A percentile compares a stretch with the other conserved stretches of the same genome.
Evolutionary conservation across 2,797 vertebrate genomes (phyloP).

Genomic region (Scolopax rusticola): DNA sequence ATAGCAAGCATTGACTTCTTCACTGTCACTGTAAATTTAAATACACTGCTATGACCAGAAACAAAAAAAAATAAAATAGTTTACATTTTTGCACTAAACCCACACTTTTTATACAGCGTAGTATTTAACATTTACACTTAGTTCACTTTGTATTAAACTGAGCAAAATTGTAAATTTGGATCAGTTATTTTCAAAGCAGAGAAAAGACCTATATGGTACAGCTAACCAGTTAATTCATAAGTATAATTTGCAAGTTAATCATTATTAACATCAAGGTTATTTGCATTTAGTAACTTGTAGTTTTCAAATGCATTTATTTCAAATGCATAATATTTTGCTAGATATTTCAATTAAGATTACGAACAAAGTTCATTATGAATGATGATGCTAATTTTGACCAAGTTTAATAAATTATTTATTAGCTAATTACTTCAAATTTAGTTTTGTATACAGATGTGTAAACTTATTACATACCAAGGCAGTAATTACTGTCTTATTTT

Average conservation of each 20-base stretch:
- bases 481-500: constrained; percentile 6
- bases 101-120: accelerated
- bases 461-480: not conserved
- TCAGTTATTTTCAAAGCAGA: not conserved
- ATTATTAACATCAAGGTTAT: not conserved
- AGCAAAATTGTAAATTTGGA: not conserved
- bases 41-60: not conserved
- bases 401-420: constrained; percentile 25
- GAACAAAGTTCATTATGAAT: not conserved
- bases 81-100: not conserved
- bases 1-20: not conserved
- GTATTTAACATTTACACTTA: not conserved
- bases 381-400: not conserved
- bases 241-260: not conserved
- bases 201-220: not conserved
- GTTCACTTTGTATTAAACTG: not conserved
- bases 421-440: constrained; percentile 12
- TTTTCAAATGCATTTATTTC: not conserved
- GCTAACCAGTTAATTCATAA: not conserved
- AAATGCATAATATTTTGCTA: not conserved
- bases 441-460: not conserved
- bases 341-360: not conserved
- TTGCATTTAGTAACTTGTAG: not conserved
- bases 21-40: not conserved
- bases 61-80: not conserved